phyloP scores from a whole-genome alignment of 2,888 invertebrate genomes.

The Hartigia nigra region DNA sequence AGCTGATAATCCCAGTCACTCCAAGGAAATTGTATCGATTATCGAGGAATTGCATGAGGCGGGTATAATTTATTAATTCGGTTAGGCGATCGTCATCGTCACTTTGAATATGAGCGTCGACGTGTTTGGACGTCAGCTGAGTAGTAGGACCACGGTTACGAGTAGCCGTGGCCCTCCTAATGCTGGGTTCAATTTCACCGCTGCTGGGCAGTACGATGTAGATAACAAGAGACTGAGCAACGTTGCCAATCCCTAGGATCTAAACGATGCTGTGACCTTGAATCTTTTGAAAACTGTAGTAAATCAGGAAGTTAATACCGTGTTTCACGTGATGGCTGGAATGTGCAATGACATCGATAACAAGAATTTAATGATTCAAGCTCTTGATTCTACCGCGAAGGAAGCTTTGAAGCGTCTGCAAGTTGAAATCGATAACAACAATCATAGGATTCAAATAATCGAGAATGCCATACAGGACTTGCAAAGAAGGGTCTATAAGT shows the following conservation, averaged over 20 bases:
- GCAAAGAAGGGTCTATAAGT: too few species aligned
- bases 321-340: background rate
- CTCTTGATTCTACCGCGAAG: slow-evolving; percentile 4
- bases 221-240: slow-evolving; percentile 4
- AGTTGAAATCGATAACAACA: background rate
- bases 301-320: background rate
- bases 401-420: background rate
- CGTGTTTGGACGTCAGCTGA: background rate
- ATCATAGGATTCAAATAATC: too few species aligned
- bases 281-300: background rate
- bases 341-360: background rate
- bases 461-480: too few species aligned
- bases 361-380: background rate
- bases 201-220: slow-evolving; percentile 9
- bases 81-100: background rate
- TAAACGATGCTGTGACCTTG: slow-evolving; percentile 3
- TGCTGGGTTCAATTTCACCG: slow-evolving; percentile 8
- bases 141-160: too few species aligned
- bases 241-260: slow-evolving; percentile 4
- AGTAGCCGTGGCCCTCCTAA: background rate
- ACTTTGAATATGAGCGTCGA: slow-evolving; percentile 7
- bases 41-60: slow-evolving; percentile 50
- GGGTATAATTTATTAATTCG: slow-evolving; percentile 17
- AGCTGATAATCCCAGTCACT: slow-evolving; percentile 45
- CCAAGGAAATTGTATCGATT: slow-evolving; percentile 57